Conservation (phyloP, 2,888 invertebrate genomes). For the Megamerina dolium region DNA sequence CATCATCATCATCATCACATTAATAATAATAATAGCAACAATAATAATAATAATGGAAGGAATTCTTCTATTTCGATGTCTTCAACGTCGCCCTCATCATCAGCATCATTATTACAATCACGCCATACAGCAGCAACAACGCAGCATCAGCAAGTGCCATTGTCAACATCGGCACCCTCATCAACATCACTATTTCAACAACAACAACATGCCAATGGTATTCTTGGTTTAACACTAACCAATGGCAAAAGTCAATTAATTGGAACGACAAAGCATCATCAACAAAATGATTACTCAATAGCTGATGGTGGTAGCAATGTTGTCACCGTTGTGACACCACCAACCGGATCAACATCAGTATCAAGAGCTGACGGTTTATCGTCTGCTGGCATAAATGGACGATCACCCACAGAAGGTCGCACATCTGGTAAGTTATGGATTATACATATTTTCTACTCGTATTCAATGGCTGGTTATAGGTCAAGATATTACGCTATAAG, state of each 20-base stretch:
- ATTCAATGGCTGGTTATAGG: too few species aligned
- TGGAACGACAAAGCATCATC: conserved; percentile 16
- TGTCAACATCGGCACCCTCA: conserved; percentile 25
- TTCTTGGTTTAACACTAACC: conserved; percentile 6
- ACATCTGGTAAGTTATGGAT: conserved; percentile 30
- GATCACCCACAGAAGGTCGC: conserved; percentile 33
- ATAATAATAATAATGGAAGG: conserved; percentile 6
- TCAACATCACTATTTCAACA: conserved; percentile 25
- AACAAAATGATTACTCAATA: conserved; percentile 18
- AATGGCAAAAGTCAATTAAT: conserved; percentile 26
- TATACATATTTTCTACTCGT: too few species aligned
- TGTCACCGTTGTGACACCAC: not conserved
- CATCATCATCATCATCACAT: too few species aligned
- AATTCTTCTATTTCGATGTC: conserved; percentile 4
- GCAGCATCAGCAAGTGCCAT: conserved; percentile 24
- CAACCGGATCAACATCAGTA: conserved; percentile 13
- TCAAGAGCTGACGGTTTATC: conserved; percentile 7
- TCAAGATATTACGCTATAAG: too few species aligned
- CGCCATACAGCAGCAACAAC: conserved; percentile 15
- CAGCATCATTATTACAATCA: conserved; percentile 7
- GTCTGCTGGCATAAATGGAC: conserved; percentile 18
- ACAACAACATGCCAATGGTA: conserved; percentile 14
- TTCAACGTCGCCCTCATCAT: conserved; percentile 7
- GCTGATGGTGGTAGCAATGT: not conserved
- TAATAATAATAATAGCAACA: conserved; percentile 8